A percentile compares a stretch with the other conserved stretches of the same genome.
Conservation (phyloP, 2,113 vertebrate genomes). For the Sitta europaea region DNA sequence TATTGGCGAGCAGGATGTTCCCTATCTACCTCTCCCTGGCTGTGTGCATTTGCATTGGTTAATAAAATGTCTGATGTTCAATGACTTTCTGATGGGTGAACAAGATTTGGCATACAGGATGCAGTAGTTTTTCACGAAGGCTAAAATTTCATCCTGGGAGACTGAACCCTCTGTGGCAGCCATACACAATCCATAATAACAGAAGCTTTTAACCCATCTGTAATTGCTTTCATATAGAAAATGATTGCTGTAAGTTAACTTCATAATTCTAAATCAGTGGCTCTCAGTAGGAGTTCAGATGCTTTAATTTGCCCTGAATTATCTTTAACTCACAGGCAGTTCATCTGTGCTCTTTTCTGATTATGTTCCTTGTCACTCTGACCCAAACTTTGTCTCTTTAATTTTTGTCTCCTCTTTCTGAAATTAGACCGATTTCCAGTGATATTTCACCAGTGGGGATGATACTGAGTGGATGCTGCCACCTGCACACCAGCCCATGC, state of each 20-base stretch:
- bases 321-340: slow-evolving; percentile 51
- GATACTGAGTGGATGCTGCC: background rate
- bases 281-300: slow-evolving; percentile 65
- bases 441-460: background rate
- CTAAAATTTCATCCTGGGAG: slow-evolving; percentile 26
- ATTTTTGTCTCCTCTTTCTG: slow-evolving; percentile 12
- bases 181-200: slow-evolving; percentile 35
- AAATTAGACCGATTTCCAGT: background rate
- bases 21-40: slow-evolving; percentile 33
- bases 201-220: slow-evolving; percentile 38
- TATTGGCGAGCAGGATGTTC: slow-evolving; percentile 35
- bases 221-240: slow-evolving; percentile 65
- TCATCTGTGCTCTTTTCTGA: slow-evolving; percentile 41
- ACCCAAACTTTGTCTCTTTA: slow-evolving; percentile 9
- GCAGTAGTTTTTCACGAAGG: background rate
- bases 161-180: background rate
- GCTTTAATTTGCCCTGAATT: slow-evolving; percentile 70
- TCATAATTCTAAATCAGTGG: slow-evolving; percentile 57
- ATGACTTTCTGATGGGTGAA: slow-evolving; percentile 41
- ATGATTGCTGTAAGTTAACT: slow-evolving; percentile 65
- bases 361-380: slow-evolving; percentile 23
- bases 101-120: slow-evolving; percentile 1
- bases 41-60: slow-evolving; percentile 40
- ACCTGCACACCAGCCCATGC: background rate
- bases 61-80: slow-evolving; percentile 47